A percentile compares a stretch with the other conserved stretches of the same genome.
phyloP scores from a whole-genome alignment of 2,797 vertebrate genomes.

The Sebastes kiyomatsui region DNA sequence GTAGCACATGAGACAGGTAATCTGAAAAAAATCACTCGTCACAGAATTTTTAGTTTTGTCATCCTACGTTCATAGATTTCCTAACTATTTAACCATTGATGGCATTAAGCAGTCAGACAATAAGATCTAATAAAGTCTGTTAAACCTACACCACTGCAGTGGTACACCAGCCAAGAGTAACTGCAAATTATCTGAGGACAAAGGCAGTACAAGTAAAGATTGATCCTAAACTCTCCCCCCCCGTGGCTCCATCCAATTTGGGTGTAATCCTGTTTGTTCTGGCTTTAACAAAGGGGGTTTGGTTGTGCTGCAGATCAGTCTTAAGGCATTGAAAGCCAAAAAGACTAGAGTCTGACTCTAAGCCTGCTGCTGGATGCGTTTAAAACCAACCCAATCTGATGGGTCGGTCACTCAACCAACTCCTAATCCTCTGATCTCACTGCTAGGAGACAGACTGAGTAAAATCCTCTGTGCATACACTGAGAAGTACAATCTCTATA shows the following conservation, averaged over 20 bases:
- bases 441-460: slow-evolving; percentile 28
- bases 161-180: slow-evolving; percentile 8
- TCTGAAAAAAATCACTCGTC: background rate
- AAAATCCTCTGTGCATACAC: slow-evolving; percentile 27
- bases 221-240: slow-evolving; percentile 15
- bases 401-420: background rate
- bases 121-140: background rate
- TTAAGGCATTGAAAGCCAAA: slow-evolving; percentile 14
- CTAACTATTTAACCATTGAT: background rate
- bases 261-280: slow-evolving; percentile 57
- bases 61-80: background rate
- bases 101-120: background rate
- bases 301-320: slow-evolving; percentile 34
- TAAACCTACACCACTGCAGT: background rate
- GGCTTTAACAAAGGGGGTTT: slow-evolving; percentile 14
- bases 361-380: slow-evolving; percentile 3
- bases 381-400: slow-evolving; percentile 27
- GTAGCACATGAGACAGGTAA: too few species aligned
- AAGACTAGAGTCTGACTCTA: background rate
- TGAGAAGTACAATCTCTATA: slow-evolving; percentile 21
- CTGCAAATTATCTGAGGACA: slow-evolving; percentile 27
- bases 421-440: slow-evolving; percentile 48
- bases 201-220: slow-evolving; percentile 28
- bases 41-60: background rate
- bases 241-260: slow-evolving; percentile 27